A percentile compares a stretch with the other conserved stretches of the same genome.
Conservation (phyloP, 2,797 vertebrate genomes). For the Lycodopsis pacificus region DNA sequence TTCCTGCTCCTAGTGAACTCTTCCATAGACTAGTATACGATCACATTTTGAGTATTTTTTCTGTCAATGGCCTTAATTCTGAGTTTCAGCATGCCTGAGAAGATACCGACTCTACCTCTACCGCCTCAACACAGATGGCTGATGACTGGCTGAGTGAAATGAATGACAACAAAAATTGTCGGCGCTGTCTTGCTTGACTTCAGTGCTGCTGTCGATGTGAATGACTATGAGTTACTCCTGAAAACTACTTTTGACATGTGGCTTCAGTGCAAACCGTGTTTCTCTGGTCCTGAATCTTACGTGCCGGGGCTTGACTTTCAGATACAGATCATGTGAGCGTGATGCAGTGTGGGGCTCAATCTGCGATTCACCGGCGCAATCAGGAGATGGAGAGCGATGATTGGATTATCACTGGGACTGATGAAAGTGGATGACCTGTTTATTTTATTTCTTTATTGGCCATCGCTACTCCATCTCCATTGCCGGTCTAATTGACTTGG, state of each 20-base stretch:
- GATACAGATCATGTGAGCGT: slow-evolving; percentile 5
- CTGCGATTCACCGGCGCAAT: slow-evolving; percentile 45
- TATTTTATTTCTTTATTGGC: slow-evolving; percentile 49
- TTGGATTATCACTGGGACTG: slow-evolving; percentile 59
- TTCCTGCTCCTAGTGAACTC: background rate
- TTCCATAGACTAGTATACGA: too few relatives aligned
- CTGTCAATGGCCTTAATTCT: too few relatives aligned
- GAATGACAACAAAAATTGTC: too few relatives aligned
- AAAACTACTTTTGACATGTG: too few relatives aligned
- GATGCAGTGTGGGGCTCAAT: slow-evolving; percentile 7
- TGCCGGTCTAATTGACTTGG: slow-evolving; percentile 64
- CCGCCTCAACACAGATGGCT: too few relatives aligned
- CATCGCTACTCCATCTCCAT: slow-evolving; percentile 45
- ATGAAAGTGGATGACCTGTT: slow-evolving; percentile 50
- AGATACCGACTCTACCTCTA: too few relatives aligned
- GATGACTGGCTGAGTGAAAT: too few relatives aligned
- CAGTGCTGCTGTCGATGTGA: too few relatives aligned
- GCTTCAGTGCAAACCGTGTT: background rate
- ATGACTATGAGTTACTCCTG: too few relatives aligned
- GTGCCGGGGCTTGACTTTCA: slow-evolving; percentile 33
- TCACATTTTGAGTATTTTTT: too few relatives aligned
- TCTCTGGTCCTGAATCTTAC: slow-evolving; percentile 18
- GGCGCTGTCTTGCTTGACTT: too few relatives aligned
- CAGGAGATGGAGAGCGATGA: slow-evolving; percentile 62
- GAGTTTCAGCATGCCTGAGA: too few relatives aligned